Conservation (phyloP, 2,888 invertebrate species). For the Pandemis cinnamomeana region DNA sequence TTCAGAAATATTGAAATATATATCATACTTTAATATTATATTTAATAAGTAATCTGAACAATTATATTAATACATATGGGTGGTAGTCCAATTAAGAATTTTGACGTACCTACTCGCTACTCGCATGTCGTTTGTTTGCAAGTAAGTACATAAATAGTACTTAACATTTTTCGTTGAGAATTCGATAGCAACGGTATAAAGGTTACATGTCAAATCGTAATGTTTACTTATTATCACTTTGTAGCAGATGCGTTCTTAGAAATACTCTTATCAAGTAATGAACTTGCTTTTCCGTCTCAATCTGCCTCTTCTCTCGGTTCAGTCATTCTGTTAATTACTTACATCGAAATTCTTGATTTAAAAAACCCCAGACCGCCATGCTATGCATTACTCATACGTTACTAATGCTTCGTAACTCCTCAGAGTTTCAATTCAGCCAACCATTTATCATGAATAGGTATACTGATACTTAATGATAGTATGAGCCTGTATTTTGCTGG, state of each 20-base stretch:
- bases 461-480: constrained; percentile 15
- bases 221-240: neutral
- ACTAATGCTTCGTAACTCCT: neutral
- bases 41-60: no score
- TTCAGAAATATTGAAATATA: no score
- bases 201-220: neutral
- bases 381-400: neutral
- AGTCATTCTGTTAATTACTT: neutral
- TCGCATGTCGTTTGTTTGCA: no score
- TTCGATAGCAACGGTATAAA: neutral
- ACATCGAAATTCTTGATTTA: neutral
- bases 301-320: neutral
- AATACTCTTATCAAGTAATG: neutral
- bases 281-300: neutral
- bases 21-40: no score
- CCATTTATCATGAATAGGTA: constrained; percentile 11
- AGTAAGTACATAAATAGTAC: no score
- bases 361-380: neutral
- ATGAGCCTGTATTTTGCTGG: constrained; percentile 16
- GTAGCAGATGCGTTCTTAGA: neutral
- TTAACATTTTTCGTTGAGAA: neutral
- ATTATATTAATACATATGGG: no score
- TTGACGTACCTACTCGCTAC: no score
- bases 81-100: no score
- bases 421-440: neutral